A percentile compares a stretch with the other conserved stretches of the same genome.
These are phyloP conservation scores for Synergus japonicus DNA, from an alignment of 2,888 invertebrate genomes.

Conservation along the genomic window DNA sequence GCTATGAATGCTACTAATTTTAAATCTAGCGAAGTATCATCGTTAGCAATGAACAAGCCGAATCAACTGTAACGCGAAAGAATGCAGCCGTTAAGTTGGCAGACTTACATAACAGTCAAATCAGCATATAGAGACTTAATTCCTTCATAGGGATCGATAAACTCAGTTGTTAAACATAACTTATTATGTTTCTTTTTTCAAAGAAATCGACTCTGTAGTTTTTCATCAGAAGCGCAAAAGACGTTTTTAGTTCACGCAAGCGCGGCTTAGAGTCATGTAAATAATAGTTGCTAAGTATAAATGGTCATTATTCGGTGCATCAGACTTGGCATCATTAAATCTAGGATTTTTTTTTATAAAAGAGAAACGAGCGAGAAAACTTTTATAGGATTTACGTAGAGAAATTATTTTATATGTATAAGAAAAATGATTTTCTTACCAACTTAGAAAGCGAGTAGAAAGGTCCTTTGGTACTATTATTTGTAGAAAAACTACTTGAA, in stretches of 20 bases:
- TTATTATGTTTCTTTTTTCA: slow-evolving; percentile 1
- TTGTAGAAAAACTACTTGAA: too few species aligned
- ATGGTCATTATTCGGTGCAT: slow-evolving; percentile 9
- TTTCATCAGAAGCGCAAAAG: neutral
- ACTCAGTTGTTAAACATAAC: slow-evolving; percentile 13
- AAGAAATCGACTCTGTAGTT: neutral
- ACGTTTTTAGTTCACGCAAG: neutral
- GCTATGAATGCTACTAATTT: neutral
- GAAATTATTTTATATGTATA: neutral
- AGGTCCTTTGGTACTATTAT: too few species aligned
- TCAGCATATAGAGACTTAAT: slow-evolving; percentile 21
- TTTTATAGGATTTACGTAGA: neutral
- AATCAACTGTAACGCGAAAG: slow-evolving; percentile 9
- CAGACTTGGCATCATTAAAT: slow-evolving; percentile 12
- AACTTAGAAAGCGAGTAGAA: too few species aligned
- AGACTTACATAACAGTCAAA: slow-evolving; percentile 15
- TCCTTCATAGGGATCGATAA: slow-evolving; percentile 19
- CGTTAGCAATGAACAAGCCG: neutral
- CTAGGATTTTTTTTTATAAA: neutral
- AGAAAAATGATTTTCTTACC: neutral
- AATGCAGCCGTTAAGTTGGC: slow-evolving; percentile 11
- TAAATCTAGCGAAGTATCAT: slow-evolving; percentile 14
- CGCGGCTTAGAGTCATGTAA: slow-evolving; percentile 59
- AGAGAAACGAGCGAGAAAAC: neutral
- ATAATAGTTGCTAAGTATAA: slow-evolving; percentile 53